These are phyloP conservation scores for Ectropis grisescens DNA, from an alignment of 1,140 invertebrate species.

Conservation along the genomic window DNA sequence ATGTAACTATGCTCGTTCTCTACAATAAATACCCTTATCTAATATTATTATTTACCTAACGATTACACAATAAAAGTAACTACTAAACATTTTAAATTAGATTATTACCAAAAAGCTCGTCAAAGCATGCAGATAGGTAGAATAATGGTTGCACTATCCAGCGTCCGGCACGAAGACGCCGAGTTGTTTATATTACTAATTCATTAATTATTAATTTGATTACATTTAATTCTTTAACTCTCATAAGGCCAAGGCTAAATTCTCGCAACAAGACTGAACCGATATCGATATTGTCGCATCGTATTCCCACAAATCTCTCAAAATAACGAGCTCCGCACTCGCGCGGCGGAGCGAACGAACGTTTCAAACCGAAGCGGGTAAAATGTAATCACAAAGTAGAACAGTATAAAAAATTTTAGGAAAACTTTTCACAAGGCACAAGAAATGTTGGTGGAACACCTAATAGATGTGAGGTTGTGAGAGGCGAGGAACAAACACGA, in stretches of 20 bases:
- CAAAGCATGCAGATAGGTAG: conserved; percentile 67
- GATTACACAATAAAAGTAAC: conserved; percentile 66
- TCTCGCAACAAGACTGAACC: conserved; percentile 63
- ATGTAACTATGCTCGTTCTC: conserved; percentile 58
- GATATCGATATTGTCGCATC: conserved; percentile 43
- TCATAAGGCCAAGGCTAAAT: conserved; percentile 70
- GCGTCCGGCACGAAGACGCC: conserved; percentile 46
- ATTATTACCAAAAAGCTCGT: conserved; percentile 69
- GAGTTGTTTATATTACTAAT: conserved; percentile 34
- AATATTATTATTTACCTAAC: conserved; percentile 59
- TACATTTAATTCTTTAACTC: conserved; percentile 63
- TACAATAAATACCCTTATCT: conserved; percentile 70
- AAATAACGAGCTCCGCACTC: too few species aligned
- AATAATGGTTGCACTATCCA: conserved; percentile 62
- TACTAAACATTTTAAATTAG: conserved; percentile 67
- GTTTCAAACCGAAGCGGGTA: too few species aligned
- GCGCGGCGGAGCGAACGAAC: too few species aligned
- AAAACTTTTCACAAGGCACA: conserved; percentile 54
- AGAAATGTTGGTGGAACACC: conserved; percentile 37
- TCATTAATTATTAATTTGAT: conserved; percentile 52
- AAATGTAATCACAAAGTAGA: conserved; percentile 15
- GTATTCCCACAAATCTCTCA: conserved; percentile 31
- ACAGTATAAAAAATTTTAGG: conserved; percentile 22
- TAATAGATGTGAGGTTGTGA: conserved; percentile 8
- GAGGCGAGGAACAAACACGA: conserved; percentile 13